Evolutionary conservation across 1,140 invertebrate species (phyloP).

Genomic region (Globodera ellingtonae): DNA sequence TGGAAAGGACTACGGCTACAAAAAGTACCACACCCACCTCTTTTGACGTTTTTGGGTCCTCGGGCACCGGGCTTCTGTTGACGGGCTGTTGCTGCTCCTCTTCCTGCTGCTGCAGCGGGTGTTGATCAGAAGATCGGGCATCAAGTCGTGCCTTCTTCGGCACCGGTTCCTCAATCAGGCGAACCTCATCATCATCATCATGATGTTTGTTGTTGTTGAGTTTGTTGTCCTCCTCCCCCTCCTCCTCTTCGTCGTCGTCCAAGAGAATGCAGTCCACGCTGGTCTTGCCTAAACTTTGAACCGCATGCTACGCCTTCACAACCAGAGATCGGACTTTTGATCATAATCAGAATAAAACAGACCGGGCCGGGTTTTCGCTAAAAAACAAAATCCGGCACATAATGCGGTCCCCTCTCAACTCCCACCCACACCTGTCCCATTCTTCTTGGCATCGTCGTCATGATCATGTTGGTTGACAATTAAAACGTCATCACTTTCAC

Average conservation of each 20-base stretch:
- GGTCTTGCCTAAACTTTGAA: not conserved
- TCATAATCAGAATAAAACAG: no score
- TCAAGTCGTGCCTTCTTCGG: conserved; percentile 28
- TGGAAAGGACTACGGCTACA: no score
- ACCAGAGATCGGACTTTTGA: no score
- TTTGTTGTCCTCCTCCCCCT: no score
- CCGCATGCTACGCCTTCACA: no score
- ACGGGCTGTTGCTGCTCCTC: not conserved
- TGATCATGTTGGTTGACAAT: not conserved
- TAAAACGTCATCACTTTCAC: not conserved
- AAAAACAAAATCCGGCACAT: no score
- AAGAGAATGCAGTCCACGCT: not conserved
- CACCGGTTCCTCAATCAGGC: conserved; percentile 43
- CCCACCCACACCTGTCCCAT: not conserved
- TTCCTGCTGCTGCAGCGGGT: not conserved
- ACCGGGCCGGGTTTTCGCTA: no score
- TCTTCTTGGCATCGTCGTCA: not conserved
- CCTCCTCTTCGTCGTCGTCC: not conserved
- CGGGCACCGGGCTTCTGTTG: conserved; percentile 43
- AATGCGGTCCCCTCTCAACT: no score
- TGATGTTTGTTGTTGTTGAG: not conserved
- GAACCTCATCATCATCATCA: conserved; percentile 52
- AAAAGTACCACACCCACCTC: conserved; percentile 1
- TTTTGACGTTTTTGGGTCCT: conserved; percentile 46
- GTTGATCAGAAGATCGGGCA: conserved; percentile 3